Percentiles rank a stretch among this genome's conserved stretches.
These are phyloP conservation scores for Pherbina coryleti DNA, from an alignment of 2,888 invertebrate species.

Conservation along the genomic window DNA sequence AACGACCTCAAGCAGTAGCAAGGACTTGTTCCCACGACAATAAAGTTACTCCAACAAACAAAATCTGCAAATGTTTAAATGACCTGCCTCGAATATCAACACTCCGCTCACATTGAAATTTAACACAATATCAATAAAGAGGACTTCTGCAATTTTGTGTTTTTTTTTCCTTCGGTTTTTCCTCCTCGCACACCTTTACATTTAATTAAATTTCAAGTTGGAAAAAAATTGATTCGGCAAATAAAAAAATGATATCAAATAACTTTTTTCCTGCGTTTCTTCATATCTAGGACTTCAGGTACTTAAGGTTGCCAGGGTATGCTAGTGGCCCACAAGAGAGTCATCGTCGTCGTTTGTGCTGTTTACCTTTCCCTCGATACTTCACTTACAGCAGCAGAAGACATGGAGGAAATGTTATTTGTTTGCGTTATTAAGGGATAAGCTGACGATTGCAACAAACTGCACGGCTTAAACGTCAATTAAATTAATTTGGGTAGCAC, in stretches of 20 bases:
- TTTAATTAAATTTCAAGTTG: constrained; percentile 64
- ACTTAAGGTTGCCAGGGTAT: constrained; percentile 29
- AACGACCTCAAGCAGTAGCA: not conserved
- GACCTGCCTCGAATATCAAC: not conserved
- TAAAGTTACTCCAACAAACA: not conserved
- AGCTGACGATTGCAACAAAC: constrained; percentile 16
- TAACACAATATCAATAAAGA: constrained; percentile 38
- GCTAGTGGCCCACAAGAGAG: not conserved
- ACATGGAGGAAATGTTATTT: constrained; percentile 5
- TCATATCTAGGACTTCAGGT: constrained; percentile 16
- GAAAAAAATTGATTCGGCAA: constrained; percentile 56
- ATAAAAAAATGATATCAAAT: constrained; percentile 59
- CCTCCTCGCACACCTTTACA: constrained; percentile 20
- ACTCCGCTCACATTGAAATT: constrained; percentile 20
- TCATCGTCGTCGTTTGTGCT: not conserved
- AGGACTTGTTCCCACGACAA: constrained; percentile 24
- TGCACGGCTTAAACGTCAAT: constrained; percentile 30
- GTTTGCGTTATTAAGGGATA: constrained; percentile 30
- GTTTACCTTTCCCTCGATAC: constrained; percentile 7
- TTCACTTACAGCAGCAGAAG: not conserved
- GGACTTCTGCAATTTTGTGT: constrained; percentile 14
- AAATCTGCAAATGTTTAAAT: constrained; percentile 7
- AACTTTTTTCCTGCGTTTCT: constrained; percentile 54
- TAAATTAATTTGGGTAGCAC: constrained; percentile 24
- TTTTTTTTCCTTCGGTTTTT: too few species aligned